Conservation (phyloP, 2,797 vertebrate genomes). For the Kryptopterus vitreolus region DNA sequence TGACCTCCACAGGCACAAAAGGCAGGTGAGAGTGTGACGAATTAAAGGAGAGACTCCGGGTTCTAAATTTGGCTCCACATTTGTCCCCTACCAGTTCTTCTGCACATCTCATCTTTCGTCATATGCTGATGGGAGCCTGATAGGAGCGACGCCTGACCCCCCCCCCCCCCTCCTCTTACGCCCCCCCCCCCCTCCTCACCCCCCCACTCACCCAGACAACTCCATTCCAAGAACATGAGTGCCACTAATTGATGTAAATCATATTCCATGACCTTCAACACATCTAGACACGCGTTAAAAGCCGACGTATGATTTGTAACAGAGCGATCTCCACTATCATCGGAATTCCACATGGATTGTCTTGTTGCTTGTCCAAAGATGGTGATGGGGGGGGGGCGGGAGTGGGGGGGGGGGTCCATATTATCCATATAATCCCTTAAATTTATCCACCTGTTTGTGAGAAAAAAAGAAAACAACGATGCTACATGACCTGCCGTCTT, state of each 20-base stretch:
- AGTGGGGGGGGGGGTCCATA: no score
- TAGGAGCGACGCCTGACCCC: no score
- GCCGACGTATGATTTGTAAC: not conserved
- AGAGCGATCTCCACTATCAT: not conserved
- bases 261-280: slow-evolving; percentile 1
- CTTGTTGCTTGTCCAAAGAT: no score
- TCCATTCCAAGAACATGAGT: not conserved
- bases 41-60: not conserved
- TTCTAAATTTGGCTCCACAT: not conserved
- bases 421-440: no score
- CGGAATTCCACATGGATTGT: not conserved
- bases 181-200: no score
- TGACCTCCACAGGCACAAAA: not conserved
- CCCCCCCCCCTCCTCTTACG: no score
- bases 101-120: not conserved
- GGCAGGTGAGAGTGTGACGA: not conserved
- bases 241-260: not conserved
- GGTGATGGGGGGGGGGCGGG: no score
- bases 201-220: not conserved
- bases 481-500: no score
- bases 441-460: no score
- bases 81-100: not conserved
- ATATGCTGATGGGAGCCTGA: not conserved
- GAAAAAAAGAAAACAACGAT: no score
- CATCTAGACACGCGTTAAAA: not conserved